Base-by-base conservation (phyloP, 2,888 invertebrate genomes). In the Euspilapteryx auroguttella region DNA sequence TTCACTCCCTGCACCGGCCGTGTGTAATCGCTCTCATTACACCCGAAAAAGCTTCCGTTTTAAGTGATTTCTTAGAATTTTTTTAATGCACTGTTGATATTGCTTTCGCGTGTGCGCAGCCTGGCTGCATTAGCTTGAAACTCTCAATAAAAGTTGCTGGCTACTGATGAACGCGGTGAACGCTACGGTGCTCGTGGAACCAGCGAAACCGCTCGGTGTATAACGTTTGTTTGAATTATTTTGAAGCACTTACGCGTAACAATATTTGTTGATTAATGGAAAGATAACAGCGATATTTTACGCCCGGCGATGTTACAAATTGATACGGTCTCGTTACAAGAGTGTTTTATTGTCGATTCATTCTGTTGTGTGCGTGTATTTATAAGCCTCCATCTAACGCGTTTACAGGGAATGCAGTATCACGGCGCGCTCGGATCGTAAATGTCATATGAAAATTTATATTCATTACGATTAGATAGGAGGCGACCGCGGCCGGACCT, bases 361-460 rank as follows among this genome's bases (percentile, higher is more conserved):
- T 34, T 31, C 34, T 43, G 36, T 41, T 54, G 56, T 62, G 56
- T 61, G 59, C 52, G 59, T 58, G 55, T 48, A 55, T 62, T 55
- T 52, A 59, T n/a, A n/a, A 55, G 54, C 50, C 41, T 50, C 47
- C 46, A 53, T 58, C 62, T 56, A 56, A 63, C 57, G 55, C 54
- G 55, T 59, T 54, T 61, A 59, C 59, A 57, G 58, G 54, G 61
- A n/a, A 63, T 56, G 56, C 58, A 50, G 58, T 68, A 66, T 64
- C 68, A 65, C 56, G 57, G 61, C 51, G 64, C 52, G 63, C 52
- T 53, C 47, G 56, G 65, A 64, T 71, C 73, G 68, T 75, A 69
- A 73, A 75, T 68, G 73, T 73, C 73, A 69, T 69, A 64, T 59
- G 63, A 66, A 71, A 71, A 75, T 75, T 73, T 75, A 75, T 75